Percentiles rank a stretch among this genome's conserved stretches.
phyloP scores from a whole-genome alignment of 2,888 invertebrate genomes.

The Melanargia galathea region DNA sequence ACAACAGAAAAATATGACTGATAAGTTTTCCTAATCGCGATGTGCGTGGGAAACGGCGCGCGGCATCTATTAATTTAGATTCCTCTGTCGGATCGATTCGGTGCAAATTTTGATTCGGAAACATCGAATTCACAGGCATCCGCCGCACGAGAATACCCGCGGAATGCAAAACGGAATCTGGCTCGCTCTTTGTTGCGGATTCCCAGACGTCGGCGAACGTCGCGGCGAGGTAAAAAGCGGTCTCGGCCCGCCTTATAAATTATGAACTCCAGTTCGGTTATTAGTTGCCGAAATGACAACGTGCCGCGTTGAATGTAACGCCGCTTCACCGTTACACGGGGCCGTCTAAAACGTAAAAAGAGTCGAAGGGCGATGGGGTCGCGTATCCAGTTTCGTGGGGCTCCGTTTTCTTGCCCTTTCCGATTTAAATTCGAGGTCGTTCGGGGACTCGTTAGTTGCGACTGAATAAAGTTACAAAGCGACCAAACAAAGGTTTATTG shows the following conservation, averaged over 20 bases:
- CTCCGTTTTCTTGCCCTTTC: constrained; percentile 53
- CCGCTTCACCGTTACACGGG: constrained; percentile 69
- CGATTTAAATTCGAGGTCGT: constrained; percentile 61
- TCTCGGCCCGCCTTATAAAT: constrained; percentile 72
- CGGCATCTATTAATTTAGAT: constrained; percentile 43
- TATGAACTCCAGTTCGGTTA: constrained; percentile 66
- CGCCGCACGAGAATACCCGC: constrained; percentile 62
- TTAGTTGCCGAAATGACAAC: constrained; percentile 73
- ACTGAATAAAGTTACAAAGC: constrained; percentile 45
- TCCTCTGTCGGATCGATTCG: constrained; percentile 57
- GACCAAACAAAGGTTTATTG: constrained; percentile 43
- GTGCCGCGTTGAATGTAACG: constrained; percentile 57
- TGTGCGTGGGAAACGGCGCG: constrained; percentile 49
- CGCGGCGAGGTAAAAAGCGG: constrained; percentile 73
- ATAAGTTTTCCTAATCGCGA: constrained; percentile 36
- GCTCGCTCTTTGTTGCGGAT: constrained; percentile 76
- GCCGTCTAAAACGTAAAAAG: constrained; percentile 54
- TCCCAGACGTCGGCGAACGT: constrained; percentile 78
- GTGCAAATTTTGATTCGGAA: constrained; percentile 60
- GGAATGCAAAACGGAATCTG: constrained; percentile 79
- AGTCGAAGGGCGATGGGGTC: constrained; percentile 69
- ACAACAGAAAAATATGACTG: constrained; percentile 21
- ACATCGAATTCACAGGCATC: constrained; percentile 60
- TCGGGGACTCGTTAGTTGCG: constrained; percentile 42
- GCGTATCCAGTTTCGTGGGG: constrained; percentile 53